phyloP scores from a whole-genome alignment of 2,888 invertebrate genomes.

The Operophtera brumata region DNA sequence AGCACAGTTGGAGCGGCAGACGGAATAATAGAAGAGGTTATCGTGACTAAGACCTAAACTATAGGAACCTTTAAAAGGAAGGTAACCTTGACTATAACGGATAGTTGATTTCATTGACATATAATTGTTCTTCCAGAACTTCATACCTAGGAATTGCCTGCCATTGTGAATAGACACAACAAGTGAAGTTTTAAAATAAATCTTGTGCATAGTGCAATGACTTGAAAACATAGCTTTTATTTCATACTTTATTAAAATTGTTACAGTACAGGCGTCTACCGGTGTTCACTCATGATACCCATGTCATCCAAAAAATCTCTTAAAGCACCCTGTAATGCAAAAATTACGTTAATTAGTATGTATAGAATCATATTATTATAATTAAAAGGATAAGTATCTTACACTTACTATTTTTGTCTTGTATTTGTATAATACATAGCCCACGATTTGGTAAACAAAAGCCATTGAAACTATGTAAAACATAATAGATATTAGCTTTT shows the following conservation, averaged over 20 bases:
- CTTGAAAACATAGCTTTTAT: background rate
- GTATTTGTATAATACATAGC: conserved; percentile 67
- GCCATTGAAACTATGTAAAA: conserved; percentile 68
- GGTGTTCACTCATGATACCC: conserved; percentile 23
- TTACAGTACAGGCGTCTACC: background rate
- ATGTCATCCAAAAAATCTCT: conserved; percentile 46
- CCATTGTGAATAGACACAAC: background rate
- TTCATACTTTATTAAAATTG: conserved; percentile 9
- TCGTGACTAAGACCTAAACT: conserved; percentile 37
- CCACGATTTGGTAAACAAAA: conserved; percentile 69
- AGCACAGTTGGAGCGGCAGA: conserved; percentile 38
- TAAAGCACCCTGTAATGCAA: conserved; percentile 47
- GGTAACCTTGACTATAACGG: background rate
- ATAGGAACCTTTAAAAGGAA: no score
- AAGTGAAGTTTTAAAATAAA: background rate
- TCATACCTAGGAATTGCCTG: background rate
- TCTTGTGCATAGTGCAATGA: background rate
- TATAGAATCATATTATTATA: background rate
- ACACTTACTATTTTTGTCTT: conserved; percentile 58
- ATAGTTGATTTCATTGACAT: background rate
- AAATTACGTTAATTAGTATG: background rate
- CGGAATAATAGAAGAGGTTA: conserved; percentile 55
- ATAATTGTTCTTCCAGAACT: background rate
- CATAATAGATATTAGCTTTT: conserved; percentile 58
- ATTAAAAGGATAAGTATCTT: conserved; percentile 11